These are phyloP conservation scores for Rana temporaria DNA, from an alignment of 2,113 vertebrate genomes.

Conservation along the genomic window DNA sequence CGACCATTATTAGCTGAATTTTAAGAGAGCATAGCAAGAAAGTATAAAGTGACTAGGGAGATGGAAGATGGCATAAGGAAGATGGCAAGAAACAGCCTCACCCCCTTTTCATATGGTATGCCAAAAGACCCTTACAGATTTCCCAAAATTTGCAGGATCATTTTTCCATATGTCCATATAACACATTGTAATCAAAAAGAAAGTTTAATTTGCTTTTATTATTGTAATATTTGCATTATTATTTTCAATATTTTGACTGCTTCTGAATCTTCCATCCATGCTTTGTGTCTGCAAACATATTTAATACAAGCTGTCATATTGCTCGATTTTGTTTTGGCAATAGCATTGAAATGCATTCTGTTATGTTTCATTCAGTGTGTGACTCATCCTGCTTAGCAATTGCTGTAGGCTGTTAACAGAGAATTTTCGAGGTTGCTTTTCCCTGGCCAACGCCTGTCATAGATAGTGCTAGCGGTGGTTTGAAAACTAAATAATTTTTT, in stretches of 20 bases:
- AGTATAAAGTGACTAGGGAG: no score
- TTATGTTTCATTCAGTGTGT: constrained; percentile 35
- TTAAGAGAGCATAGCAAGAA: no score
- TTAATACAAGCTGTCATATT: constrained; percentile 12
- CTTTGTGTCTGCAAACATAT: constrained; percentile 18
- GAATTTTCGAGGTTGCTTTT: constrained; percentile 27
- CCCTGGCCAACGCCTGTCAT: background rate
- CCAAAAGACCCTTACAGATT: no score
- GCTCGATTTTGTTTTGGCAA: constrained; percentile 39
- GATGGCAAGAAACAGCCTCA: no score
- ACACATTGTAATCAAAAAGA: no score
- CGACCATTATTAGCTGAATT: no score
- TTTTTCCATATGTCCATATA: no score
- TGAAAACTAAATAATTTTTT: constrained; percentile 12
- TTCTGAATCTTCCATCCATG: background rate
- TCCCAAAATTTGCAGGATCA: no score
- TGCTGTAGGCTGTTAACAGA: constrained; percentile 42
- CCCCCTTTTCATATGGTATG: no score
- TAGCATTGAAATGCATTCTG: constrained; percentile 37
- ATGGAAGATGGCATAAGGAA: no score
- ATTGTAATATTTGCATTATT: background rate
- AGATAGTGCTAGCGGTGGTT: background rate
- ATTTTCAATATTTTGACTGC: constrained; percentile 10
- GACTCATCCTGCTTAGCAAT: constrained; percentile 51
- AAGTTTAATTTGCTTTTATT: no score